phyloP scores from a whole-genome alignment of 2,113 vertebrate species.

The Turnix velox region DNA sequence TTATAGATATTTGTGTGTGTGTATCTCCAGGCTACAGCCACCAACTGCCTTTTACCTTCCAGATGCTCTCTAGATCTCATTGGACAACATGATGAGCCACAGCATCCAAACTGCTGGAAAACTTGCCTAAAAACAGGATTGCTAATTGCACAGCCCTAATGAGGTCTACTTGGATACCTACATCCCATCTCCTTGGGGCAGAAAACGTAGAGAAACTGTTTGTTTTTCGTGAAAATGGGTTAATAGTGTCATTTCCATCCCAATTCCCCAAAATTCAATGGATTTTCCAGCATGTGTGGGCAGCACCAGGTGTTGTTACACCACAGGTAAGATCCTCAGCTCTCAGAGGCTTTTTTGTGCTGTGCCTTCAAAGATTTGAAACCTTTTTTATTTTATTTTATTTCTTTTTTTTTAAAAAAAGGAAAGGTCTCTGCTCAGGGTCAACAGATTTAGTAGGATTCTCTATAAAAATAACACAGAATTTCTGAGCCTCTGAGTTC shows the following conservation, averaged over 20 bases:
- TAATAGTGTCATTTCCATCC: not conserved
- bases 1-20: not conserved
- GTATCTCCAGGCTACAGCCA: not conserved
- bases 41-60: not conserved
- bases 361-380: not conserved
- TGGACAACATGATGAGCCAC: not conserved
- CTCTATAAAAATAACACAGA: not conserved
- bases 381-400: too few relatives aligned
- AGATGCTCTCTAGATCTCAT: not conserved
- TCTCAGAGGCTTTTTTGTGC: not conserved
- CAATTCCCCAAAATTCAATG: not conserved
- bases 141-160: not conserved
- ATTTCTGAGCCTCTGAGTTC: not conserved
- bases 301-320: not conserved
- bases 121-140: not conserved
- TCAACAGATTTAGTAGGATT: not conserved
- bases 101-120: not conserved
- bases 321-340: not conserved
- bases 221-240: not conserved
- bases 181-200: not conserved
- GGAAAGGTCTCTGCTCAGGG: not conserved
- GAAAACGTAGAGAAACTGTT: rapidly evolving
- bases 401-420: not conserved
- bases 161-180: rapidly evolving
- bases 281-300: rapidly evolving